Conservation (phyloP, 2,888 invertebrate genomes). For the Diplazon laetatorius region DNA sequence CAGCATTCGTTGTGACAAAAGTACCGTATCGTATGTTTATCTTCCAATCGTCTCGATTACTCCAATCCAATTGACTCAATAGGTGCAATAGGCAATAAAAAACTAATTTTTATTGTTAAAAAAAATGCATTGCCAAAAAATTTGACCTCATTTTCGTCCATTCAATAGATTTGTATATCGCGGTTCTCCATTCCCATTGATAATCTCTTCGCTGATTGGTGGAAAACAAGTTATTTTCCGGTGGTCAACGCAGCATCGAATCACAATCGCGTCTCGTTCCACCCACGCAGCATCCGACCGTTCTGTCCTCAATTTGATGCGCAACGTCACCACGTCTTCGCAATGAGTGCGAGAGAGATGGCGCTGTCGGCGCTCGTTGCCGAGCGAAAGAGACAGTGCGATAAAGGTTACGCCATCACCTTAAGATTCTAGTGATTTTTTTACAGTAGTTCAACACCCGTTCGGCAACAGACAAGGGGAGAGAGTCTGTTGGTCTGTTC, state of each 20-base stretch:
- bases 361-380: too few species aligned
- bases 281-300: neutral
- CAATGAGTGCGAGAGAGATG: too few species aligned
- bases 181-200: neutral
- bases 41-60: too few species aligned
- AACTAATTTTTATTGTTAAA: too few species aligned
- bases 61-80: too few species aligned
- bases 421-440: constrained; percentile 19
- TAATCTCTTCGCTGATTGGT: neutral
- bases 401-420: too few species aligned
- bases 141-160: too few species aligned
- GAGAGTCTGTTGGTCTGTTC: neutral
- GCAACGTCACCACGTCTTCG: too few species aligned
- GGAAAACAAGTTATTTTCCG: neutral
- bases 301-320: neutral
- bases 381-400: too few species aligned
- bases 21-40: too few species aligned
- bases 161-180: neutral
- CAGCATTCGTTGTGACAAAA: too few species aligned
- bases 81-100: neutral
- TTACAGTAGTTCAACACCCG: neutral
- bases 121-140: too few species aligned
- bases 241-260: neutral
- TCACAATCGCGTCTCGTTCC: neutral
- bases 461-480: neutral